These are phyloP conservation scores for Bellardia pandia DNA, from an alignment of 2,888 invertebrate genomes.

Conservation along the genomic window DNA sequence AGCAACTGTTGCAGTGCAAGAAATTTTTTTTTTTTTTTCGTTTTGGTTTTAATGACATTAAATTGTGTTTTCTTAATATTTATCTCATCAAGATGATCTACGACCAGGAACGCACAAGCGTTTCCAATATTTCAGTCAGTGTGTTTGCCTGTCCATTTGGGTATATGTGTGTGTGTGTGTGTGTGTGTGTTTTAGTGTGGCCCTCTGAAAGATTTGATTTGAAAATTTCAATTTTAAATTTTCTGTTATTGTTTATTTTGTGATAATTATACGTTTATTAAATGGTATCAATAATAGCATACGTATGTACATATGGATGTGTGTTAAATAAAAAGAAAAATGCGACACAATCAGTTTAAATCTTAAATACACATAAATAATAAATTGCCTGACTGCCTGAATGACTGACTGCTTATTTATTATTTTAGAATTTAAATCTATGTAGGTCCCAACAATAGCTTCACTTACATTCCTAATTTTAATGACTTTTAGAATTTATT, in stretches of 20 bases:
- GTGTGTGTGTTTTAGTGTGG: slow-evolving; percentile 10
- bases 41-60: slow-evolving; percentile 60
- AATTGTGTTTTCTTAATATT: slow-evolving; percentile 71
- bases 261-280: slow-evolving; percentile 70
- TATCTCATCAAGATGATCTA: slow-evolving; percentile 70
- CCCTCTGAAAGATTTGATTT: slow-evolving; percentile 20
- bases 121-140: slow-evolving; percentile 42
- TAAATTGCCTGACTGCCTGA: neutral
- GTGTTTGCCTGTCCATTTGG: neutral
- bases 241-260: slow-evolving; percentile 67
- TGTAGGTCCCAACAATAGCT: too few species aligned
- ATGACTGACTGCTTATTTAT: too few species aligned
- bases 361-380: slow-evolving; percentile 14
- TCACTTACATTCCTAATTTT: too few species aligned
- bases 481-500: too few species aligned
- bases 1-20: slow-evolving; percentile 66
- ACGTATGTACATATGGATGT: neutral
- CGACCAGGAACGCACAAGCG: slow-evolving; percentile 45
- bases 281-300: slow-evolving; percentile 40
- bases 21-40: slow-evolving; percentile 30
- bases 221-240: slow-evolving; percentile 26
- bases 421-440: too few species aligned
- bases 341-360: neutral
- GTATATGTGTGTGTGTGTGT: neutral
- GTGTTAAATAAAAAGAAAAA: slow-evolving; percentile 5